Evolutionary conservation across 2,888 invertebrate genomes (phyloP).

Genomic region (Ophion slaviceki): DNA sequence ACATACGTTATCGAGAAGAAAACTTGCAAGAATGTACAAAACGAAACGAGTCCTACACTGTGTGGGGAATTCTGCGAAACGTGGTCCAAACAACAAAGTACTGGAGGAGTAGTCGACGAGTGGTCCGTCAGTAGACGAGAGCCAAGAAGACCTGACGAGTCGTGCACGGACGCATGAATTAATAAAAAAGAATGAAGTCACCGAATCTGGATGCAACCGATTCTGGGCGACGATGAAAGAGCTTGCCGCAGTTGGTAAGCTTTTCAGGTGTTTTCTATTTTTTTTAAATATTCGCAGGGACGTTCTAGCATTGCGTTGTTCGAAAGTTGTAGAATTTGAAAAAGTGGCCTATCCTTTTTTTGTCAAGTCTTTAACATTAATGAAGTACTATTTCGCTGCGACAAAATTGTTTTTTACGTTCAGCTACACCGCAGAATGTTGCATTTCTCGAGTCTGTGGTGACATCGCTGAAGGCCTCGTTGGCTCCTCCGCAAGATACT

Average conservation of each 20-base stretch:
- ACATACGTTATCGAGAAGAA: neutral
- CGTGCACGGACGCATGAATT: too few species aligned
- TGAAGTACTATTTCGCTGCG: neutral
- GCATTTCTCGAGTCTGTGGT: constrained; percentile 39
- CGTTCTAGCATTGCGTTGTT: neutral
- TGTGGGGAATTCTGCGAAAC: too few species aligned
- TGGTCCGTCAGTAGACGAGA: too few species aligned
- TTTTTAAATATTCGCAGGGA: neutral
- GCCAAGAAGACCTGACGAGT: too few species aligned
- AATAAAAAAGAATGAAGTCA: too few species aligned
- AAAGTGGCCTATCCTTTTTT: neutral
- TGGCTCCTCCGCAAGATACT: neutral
- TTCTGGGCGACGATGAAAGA: too few species aligned
- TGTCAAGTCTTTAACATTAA: neutral
- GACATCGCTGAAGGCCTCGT: constrained; percentile 25
- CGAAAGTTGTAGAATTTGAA: neutral
- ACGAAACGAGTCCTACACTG: too few species aligned
- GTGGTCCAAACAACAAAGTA: too few species aligned
- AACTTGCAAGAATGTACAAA: neutral
- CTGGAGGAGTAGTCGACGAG: too few species aligned
- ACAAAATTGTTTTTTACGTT: constrained; percentile 17
- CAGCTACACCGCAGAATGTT: constrained; percentile 50
- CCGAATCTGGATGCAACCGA: too few species aligned
- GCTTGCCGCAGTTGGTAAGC: too few species aligned
- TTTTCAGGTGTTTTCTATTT: too few species aligned